phyloP scores from a whole-genome alignment of 2,797 vertebrate species.

The Pempheris klunzingeri region DNA sequence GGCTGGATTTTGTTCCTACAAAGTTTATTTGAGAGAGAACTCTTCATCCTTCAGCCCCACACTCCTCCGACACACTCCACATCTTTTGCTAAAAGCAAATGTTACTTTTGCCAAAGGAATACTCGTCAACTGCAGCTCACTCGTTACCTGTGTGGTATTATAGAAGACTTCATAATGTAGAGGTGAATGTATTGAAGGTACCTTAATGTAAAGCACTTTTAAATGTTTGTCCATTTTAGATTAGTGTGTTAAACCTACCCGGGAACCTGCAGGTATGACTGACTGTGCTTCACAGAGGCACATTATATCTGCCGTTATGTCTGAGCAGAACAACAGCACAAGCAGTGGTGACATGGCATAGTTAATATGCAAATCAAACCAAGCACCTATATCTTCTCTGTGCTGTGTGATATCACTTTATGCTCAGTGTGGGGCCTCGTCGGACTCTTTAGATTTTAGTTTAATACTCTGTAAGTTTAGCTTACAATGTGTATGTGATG shows the following conservation, averaged over 20 bases:
- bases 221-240: conserved; percentile 75
- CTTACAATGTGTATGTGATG: conserved; percentile 53
- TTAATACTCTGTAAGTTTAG: conserved; percentile 45
- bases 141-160: conserved; percentile 70
- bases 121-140: conserved; percentile 58
- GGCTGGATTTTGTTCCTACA: neutral
- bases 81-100: conserved; percentile 50
- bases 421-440: conserved; percentile 44
- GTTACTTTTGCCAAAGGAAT: conserved; percentile 63
- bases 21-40: conserved; percentile 16
- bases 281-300: conserved; percentile 47
- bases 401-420: conserved; percentile 51
- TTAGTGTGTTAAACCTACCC: conserved; percentile 55
- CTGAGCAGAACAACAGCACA: conserved; percentile 65
- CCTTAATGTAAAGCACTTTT: conserved; percentile 86
- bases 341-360: conserved; percentile 33
- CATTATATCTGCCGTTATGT: conserved; percentile 32
- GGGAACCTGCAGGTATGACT: conserved; percentile 50
- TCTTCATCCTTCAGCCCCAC: conserved; percentile 44
- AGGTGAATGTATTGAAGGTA: conserved; percentile 83
- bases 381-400: conserved; percentile 39
- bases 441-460: conserved; percentile 56
- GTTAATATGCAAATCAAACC: conserved; percentile 53
- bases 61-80: conserved; percentile 62
- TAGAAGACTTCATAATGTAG: conserved; percentile 70